A percentile compares a stretch with the other conserved stretches of the same genome.
Conservation (phyloP, 92 coral and sea anemone genomes). For the Palythoa caribaeorum region DNA sequence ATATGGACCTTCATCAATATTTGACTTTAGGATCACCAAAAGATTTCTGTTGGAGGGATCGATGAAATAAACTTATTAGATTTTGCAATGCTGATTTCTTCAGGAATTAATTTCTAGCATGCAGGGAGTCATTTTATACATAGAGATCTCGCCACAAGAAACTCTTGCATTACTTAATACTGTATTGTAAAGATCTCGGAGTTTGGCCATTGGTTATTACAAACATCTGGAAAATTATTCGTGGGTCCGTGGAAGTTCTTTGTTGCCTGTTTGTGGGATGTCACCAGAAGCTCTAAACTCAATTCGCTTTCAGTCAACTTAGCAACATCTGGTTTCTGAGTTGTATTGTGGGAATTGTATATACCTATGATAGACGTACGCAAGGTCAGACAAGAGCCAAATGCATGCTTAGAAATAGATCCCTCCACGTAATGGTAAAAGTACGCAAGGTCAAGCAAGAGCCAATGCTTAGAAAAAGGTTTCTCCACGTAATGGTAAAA, state of each 20-base stretch:
- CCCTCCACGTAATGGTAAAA: too few relatives aligned
- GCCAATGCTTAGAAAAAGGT: too few relatives aligned
- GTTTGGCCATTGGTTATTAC: slow-evolving; percentile 88
- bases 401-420: too few relatives aligned
- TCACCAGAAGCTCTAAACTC: slow-evolving; percentile 96
- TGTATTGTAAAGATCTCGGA: slow-evolving; percentile 90
- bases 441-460: too few relatives aligned
- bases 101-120: slow-evolving; percentile 89
- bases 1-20: slow-evolving; percentile 81
- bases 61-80: slow-evolving; percentile 74
- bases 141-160: slow-evolving; percentile 94
- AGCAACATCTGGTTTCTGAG: slow-evolving; percentile 95
- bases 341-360: slow-evolving; percentile 93
- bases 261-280: slow-evolving; percentile 99
- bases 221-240: slow-evolving; percentile 91
- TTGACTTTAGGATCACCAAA: slow-evolving; percentile 66
- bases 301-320: slow-evolving; percentile 68
- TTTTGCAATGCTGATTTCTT: slow-evolving; percentile 87
- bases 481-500: too few relatives aligned
- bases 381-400: too few relatives aligned
- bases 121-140: slow-evolving; percentile 85
- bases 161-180: slow-evolving; percentile 82
- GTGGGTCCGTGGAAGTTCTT: slow-evolving; percentile 89
- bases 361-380: slow-evolving; percentile 68
- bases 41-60: slow-evolving; percentile 50